These are phyloP conservation scores for Villa cingulata DNA, from an alignment of 2,888 invertebrate genomes.

Conservation along the genomic window DNA sequence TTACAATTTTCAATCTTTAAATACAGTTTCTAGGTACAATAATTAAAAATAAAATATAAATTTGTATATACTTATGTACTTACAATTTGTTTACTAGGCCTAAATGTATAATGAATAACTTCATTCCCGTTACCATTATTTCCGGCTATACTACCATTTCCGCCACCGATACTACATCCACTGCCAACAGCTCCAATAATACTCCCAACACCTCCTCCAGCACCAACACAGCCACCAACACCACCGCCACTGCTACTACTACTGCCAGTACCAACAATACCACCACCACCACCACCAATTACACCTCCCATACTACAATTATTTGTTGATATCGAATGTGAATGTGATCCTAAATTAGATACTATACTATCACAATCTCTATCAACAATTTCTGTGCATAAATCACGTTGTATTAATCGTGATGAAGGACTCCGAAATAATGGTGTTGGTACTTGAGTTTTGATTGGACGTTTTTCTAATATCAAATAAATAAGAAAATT, in stretches of 20 bases:
- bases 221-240: too few species aligned
- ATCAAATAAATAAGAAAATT: constrained; percentile 9
- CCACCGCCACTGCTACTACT: too few species aligned
- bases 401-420: constrained; percentile 33
- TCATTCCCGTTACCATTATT: constrained; percentile 16
- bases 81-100: constrained; percentile 38
- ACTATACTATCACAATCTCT: constrained; percentile 22
- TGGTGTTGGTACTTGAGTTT: constrained; percentile 29
- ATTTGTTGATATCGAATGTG: too few species aligned
- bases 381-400: constrained; percentile 26
- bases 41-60: too few species aligned
- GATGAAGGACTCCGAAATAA: constrained; percentile 35
- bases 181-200: too few species aligned
- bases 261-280: neutral
- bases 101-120: constrained; percentile 36
- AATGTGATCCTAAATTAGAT: constrained; percentile 11
- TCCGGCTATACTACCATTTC: too few species aligned
- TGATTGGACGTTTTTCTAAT: constrained; percentile 35
- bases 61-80: too few species aligned
- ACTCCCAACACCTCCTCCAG: too few species aligned
- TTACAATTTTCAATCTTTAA: too few species aligned
- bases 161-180: too few species aligned
- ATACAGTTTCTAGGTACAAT: too few species aligned
- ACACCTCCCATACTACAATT: neutral
- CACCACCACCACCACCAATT: too few species aligned